Evolutionary conservation across 2,888 invertebrate species (phyloP).

Genomic region (Tenthredo notha): DNA sequence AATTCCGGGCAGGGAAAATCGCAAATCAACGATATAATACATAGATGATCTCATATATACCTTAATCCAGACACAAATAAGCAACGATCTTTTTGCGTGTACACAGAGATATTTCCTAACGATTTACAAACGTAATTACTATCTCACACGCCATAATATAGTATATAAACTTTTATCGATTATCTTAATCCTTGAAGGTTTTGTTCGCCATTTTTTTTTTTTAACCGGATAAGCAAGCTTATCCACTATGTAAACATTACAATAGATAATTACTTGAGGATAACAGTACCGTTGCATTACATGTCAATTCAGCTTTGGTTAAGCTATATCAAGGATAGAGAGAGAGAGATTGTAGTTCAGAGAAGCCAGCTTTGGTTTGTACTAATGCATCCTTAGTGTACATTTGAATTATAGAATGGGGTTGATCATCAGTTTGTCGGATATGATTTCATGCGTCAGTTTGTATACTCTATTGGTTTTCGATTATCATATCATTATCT

Average conservation of each 20-base stretch:
- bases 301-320: not conserved
- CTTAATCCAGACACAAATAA: not conserved
- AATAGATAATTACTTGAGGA: not conserved
- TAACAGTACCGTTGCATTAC: not conserved
- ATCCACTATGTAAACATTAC: not conserved
- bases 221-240: not conserved
- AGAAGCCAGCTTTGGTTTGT: not conserved
- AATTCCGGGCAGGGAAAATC: not conserved
- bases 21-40: not conserved
- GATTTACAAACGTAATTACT: conserved; percentile 38
- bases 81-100: conserved; percentile 48
- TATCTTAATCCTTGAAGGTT: not conserved
- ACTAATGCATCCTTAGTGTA: not conserved
- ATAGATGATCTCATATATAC: not conserved
- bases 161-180: conserved; percentile 27
- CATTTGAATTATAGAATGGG: not conserved
- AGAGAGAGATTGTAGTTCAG: not conserved
- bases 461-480: conserved; percentile 65
- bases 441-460: conserved; percentile 24
- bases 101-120: conserved; percentile 25
- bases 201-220: not conserved
- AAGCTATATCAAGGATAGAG: not conserved
- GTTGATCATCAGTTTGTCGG: conserved; percentile 18
- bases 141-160: conserved; percentile 21
- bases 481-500: conserved; percentile 61